A percentile compares a stretch with the other conserved stretches of the same genome.
Conservation (phyloP, 92 coral and sea anemone species). For the Blastomussa wellsi region DNA sequence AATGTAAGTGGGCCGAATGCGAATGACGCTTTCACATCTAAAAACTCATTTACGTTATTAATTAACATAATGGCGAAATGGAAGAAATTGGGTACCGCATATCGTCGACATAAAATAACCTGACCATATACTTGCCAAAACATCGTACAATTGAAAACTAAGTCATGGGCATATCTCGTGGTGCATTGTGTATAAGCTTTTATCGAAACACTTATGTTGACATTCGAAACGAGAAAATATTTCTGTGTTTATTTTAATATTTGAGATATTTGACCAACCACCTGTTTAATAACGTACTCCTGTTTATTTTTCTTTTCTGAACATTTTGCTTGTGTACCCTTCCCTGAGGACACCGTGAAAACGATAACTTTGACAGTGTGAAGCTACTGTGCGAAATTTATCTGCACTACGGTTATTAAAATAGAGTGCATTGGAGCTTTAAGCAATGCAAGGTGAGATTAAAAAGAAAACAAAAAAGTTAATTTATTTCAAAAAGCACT, state of each 20-base stretch:
- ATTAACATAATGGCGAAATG: constrained; percentile 21
- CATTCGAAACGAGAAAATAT: background rate
- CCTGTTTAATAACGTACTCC: constrained; percentile 12
- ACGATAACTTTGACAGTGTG: background rate
- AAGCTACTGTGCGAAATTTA: background rate
- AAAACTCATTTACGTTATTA: constrained; percentile 12
- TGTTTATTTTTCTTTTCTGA: background rate
- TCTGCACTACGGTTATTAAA: background rate
- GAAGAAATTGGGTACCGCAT: background rate
- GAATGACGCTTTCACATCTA: background rate
- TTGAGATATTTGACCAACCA: constrained; percentile 30
- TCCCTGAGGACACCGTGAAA: background rate
- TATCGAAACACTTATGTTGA: background rate
- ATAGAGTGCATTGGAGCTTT: background rate
- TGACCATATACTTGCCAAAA: background rate
- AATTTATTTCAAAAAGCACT: background rate
- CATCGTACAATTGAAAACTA: background rate
- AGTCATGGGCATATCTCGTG: background rate
- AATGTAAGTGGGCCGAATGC: background rate
- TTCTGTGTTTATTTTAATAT: background rate
- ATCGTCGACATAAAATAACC: background rate
- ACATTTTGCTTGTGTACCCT: background rate
- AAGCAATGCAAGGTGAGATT: background rate
- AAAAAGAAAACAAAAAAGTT: background rate
- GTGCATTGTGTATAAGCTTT: background rate